Evolutionary conservation across 2,797 vertebrate species (phyloP), one percentile per base, ranked within the genome.

Genomic region (Esox lucius): DNA sequence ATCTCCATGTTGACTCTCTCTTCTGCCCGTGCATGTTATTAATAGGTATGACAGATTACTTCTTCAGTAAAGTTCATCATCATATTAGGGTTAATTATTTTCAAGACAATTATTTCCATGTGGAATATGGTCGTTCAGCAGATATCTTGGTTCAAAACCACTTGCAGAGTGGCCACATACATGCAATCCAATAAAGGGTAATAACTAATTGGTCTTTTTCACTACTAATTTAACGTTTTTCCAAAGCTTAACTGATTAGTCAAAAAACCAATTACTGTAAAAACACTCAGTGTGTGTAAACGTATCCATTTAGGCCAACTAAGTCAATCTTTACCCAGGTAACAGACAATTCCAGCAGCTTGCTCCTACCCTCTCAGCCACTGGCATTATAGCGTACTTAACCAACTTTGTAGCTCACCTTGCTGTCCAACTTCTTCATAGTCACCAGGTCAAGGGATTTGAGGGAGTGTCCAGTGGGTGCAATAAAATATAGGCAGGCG

Each of bases 381-480:
- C 59, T 59, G 53, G 53, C n/a, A 59, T 59, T n/a, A 59, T 59
- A 59, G 53, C n/a, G n/a, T n/a, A 65, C 28, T 31, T 31, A 65
- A 15, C 13, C 24, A 31, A 24, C 28, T 15, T 65, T 1, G 33
- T 8, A 9, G 73, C 87, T 86, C 85, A 99, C 98, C 96, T 99
- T 99, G 90, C 98, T 99, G 85, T 99, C 98, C 5, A 99, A 94
- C 83, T 99, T 99, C 90, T 99, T 99, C 98, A 99, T 99, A 0
- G 98, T 99, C 64, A 99, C 96, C 88, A 99, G 86, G 87, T 99
- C 98, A 80, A 99, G 88, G 74, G 97, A 98, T 84, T 99, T 99
- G 71, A 99, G 93, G 0, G 97, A 99, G 85, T 99, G 98, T 76
- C 98, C 98, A 0, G 98, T 99, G 0, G 98, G 98, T 71, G 98